Conservation (phyloP, 2,113 vertebrate species). For the Anser cygnoides region DNA sequence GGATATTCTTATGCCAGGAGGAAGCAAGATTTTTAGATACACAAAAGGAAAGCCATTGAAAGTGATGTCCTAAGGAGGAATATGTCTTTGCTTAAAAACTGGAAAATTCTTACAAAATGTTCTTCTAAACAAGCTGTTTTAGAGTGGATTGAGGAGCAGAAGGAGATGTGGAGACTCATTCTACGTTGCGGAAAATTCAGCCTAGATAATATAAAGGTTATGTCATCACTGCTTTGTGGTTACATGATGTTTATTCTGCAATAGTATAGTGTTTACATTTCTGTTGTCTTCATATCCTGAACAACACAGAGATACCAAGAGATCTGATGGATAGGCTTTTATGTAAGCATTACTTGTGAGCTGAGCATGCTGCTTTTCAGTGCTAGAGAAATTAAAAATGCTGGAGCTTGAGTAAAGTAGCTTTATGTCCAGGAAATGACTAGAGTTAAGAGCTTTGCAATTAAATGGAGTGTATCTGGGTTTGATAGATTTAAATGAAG, state of each 20-base stretch:
- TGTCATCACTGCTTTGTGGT: constrained; percentile 27
- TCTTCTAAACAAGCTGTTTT: neutral
- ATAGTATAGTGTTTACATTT: constrained; percentile 22
- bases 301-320: constrained; percentile 25
- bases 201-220: neutral
- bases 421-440: constrained; percentile 45
- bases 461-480: constrained; percentile 13
- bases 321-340: neutral
- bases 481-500: constrained; percentile 45
- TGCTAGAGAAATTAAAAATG: constrained; percentile 44
- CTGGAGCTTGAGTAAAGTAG: constrained; percentile 9
- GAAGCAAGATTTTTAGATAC: neutral
- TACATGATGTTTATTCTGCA: constrained; percentile 35
- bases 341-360: neutral
- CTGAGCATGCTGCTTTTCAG: constrained; percentile 31
- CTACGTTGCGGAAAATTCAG: constrained; percentile 17
- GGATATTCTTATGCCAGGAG: neutral
- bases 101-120: neutral
- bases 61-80: neutral
- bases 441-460: constrained; percentile 61
- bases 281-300: constrained; percentile 48
- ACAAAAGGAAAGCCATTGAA: neutral
- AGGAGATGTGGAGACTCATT: neutral
- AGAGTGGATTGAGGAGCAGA: neutral
- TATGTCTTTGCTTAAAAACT: neutral